A percentile compares a stretch with the other conserved stretches of the same genome.
Conservation (phyloP, 2,888 invertebrate genomes). For the Alloplasta piceator region DNA sequence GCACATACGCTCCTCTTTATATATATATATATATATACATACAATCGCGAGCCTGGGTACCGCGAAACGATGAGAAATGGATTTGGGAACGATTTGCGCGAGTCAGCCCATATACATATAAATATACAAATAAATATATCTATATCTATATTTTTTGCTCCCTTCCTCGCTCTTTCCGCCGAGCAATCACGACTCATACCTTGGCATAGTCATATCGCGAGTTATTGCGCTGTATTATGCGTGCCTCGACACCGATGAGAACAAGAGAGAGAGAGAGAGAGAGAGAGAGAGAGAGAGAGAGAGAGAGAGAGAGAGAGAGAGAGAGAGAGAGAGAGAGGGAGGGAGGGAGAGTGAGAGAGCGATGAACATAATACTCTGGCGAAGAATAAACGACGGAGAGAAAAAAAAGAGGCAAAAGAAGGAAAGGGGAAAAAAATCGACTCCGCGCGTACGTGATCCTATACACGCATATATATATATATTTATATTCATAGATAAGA, state of each 20-base stretch:
- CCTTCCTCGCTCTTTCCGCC: slow-evolving; percentile 28
- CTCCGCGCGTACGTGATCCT: slow-evolving; percentile 58
- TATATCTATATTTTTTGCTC: slow-evolving; percentile 7
- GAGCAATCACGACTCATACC: slow-evolving; percentile 31
- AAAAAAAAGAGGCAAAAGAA: neutral
- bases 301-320: slow-evolving; percentile 18
- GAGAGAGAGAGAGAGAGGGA: slow-evolving; percentile 30
- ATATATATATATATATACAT: slow-evolving; percentile 1
- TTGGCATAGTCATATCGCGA: slow-evolving; percentile 11
- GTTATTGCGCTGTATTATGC: slow-evolving; percentile 46
- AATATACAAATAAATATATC: slow-evolving; percentile 15
- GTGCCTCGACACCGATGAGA: slow-evolving; percentile 11
- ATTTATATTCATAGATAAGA: slow-evolving; percentile 62
- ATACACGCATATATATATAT: slow-evolving; percentile 55
- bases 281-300: slow-evolving; percentile 32
- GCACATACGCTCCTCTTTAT: slow-evolving; percentile 34
- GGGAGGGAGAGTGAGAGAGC: slow-evolving; percentile 7
- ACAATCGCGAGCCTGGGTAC: slow-evolving; percentile 7
- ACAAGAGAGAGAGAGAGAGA: slow-evolving; percentile 25
- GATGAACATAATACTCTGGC: slow-evolving; percentile 1
- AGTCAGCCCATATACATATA: neutral
- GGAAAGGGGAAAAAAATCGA: neutral
- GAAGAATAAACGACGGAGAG: slow-evolving; percentile 28
- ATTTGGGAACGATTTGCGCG: slow-evolving; percentile 57
- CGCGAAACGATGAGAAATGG: slow-evolving; percentile 63